phyloP scores from a whole-genome alignment of 2,797 vertebrate genomes.

The Petrocephalus sullivani region DNA sequence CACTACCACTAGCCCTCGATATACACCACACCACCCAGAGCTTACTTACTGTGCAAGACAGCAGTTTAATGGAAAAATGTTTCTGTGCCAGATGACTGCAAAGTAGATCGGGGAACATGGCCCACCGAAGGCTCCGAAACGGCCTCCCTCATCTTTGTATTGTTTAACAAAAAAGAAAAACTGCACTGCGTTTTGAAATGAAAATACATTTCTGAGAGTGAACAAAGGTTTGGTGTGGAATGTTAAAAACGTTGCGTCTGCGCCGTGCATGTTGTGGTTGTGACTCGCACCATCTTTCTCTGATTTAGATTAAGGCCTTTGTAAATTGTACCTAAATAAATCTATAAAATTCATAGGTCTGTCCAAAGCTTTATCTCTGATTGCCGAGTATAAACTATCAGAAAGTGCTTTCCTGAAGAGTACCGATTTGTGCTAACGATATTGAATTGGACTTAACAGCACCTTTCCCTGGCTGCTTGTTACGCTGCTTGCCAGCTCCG shows the following conservation, averaged over 20 bases:
- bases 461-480: background rate
- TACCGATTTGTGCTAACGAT: background rate
- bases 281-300: background rate
- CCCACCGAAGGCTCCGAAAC: conserved; percentile 26
- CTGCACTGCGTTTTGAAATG: conserved; percentile 31
- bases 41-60: background rate
- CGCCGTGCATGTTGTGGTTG: background rate
- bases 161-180: conserved; percentile 38
- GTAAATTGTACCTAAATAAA: background rate
- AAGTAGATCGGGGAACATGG: conserved; percentile 43
- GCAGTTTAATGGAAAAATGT: conserved; percentile 44
- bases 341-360: background rate
- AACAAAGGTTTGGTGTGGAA: conserved; percentile 26
- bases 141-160: conserved; percentile 47
- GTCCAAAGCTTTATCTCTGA: background rate
- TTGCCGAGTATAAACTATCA: background rate
- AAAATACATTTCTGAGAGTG: conserved; percentile 34
- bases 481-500: background rate
- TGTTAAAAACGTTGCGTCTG: background rate
- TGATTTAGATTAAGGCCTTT: conserved; percentile 23
- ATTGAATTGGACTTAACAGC: background rate
- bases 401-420: background rate
- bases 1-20: too few species aligned
- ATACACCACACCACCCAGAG: background rate
- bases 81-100: conserved; percentile 36